A percentile compares a stretch with the other conserved stretches of the same genome.
Evolutionary conservation across 2,888 invertebrate genomes (phyloP).

Genomic region (Apodemia duryi): DNA sequence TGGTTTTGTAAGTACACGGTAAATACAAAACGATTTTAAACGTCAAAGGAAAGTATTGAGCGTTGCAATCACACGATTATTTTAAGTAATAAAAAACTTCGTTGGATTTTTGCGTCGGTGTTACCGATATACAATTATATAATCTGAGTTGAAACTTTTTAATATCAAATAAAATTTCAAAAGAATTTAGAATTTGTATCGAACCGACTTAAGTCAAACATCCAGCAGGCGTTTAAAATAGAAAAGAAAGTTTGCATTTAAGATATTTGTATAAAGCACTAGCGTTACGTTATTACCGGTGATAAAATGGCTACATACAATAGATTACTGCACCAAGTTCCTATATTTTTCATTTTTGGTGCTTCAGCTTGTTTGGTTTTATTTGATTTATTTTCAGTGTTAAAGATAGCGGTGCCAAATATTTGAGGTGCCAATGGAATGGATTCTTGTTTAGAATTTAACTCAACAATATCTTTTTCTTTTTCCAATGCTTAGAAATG

Average conservation of each 20-base stretch:
- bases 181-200: background rate
- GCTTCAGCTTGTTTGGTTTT: constrained; percentile 42
- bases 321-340: constrained; percentile 39
- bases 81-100: background rate
- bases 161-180: background rate
- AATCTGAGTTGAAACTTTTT: background rate
- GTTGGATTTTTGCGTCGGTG: background rate
- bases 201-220: background rate
- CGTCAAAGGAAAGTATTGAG: constrained; percentile 8
- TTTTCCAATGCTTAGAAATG: background rate
- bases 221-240: background rate
- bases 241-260: constrained; percentile 6
- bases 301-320: background rate
- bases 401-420: constrained; percentile 68
- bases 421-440: constrained; percentile 57
- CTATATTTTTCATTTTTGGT: constrained; percentile 48
- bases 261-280: background rate
- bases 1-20: constrained; percentile 71
- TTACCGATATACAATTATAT: background rate
- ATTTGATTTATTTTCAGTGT: constrained; percentile 34
- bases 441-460: constrained; percentile 14
- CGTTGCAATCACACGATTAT: constrained; percentile 8
- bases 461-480: constrained; percentile 3
- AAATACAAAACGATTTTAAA: constrained; percentile 10
- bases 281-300: background rate